These are phyloP conservation scores for Mesoclemmys tuberculata DNA, from an alignment of 2,113 vertebrate species.

Conservation along the genomic window DNA sequence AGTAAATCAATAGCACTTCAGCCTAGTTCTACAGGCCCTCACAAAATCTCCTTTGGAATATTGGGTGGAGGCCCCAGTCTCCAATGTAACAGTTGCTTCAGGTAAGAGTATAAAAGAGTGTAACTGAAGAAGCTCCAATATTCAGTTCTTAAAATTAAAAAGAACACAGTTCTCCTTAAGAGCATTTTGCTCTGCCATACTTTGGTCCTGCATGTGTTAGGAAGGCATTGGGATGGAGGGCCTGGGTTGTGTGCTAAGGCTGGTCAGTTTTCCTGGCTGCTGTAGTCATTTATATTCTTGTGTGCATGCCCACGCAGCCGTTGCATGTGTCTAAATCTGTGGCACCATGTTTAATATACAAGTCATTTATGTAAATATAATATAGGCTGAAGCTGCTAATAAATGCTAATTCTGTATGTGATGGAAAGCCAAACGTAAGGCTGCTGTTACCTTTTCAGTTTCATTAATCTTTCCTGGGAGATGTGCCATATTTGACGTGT, in stretches of 20 bases:
- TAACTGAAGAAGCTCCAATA: background rate
- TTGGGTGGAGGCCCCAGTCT: background rate
- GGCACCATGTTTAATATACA: background rate
- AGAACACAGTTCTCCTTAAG: background rate
- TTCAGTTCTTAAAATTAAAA: background rate
- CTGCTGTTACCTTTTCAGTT: background rate
- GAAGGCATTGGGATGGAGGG: background rate
- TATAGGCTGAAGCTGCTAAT: background rate
- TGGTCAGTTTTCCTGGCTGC: background rate
- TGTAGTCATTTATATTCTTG: background rate
- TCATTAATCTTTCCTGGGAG: background rate
- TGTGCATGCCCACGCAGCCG: background rate
- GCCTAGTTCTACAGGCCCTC: background rate
- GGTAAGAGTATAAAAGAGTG: background rate
- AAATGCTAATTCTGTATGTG: background rate
- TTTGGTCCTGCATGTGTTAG: background rate
- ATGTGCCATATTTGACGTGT: background rate
- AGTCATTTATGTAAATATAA: background rate
- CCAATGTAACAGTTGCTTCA: background rate
- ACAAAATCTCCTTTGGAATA: background rate
- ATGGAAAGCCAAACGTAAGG: background rate
- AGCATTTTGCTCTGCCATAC: background rate
- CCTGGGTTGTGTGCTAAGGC: accelerated
- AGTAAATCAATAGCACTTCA: background rate
- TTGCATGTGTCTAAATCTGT: background rate